A percentile compares a stretch with the other conserved stretches of the same genome.
Conservation (phyloP, 1,140 invertebrate species). For the Scaptomyza graminum region DNA sequence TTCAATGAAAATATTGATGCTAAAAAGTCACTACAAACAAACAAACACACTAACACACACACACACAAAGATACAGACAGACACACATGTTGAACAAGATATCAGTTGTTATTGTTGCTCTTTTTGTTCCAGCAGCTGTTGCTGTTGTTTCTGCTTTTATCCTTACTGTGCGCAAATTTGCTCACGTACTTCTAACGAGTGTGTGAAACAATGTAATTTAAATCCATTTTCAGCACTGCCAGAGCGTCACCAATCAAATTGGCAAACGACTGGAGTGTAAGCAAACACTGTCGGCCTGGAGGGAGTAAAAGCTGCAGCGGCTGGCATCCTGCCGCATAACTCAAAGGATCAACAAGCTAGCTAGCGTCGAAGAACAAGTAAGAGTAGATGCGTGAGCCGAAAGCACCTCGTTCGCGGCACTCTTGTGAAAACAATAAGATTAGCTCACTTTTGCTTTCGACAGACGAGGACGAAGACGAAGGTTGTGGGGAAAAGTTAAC, state of each 20-base stretch:
- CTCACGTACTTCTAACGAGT: slow-evolving; percentile 44
- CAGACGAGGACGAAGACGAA: neutral
- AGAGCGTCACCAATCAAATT: slow-evolving; percentile 77
- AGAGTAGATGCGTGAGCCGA: slow-evolving; percentile 8
- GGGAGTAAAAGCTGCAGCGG: neutral
- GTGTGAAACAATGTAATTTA: slow-evolving; percentile 77
- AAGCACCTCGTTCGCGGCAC: slow-evolving; percentile 42
- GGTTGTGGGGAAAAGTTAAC: slow-evolving; percentile 31
- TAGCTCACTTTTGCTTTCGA: slow-evolving; percentile 72
- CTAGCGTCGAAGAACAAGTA: neutral
- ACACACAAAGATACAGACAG: no score
- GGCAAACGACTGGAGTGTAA: slow-evolving; percentile 73
- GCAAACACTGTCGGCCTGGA: slow-evolving; percentile 42
- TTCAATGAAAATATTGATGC: slow-evolving; percentile 76
- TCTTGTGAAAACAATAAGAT: slow-evolving; percentile 81
- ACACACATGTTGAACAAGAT: slow-evolving; percentile 44
- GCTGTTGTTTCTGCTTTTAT: slow-evolving; percentile 12
- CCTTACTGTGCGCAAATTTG: slow-evolving; percentile 35
- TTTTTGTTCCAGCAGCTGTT: slow-evolving; percentile 15
- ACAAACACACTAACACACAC: slow-evolving; percentile 5
- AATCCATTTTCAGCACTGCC: slow-evolving; percentile 75
- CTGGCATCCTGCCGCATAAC: slow-evolving; percentile 59
- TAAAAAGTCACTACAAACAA: slow-evolving; percentile 64
- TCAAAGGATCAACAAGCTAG: slow-evolving; percentile 72
- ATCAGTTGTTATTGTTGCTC: slow-evolving; percentile 50